Conservation (phyloP, 2,113 vertebrate species). For the Oreochromis spilurus region DNA sequence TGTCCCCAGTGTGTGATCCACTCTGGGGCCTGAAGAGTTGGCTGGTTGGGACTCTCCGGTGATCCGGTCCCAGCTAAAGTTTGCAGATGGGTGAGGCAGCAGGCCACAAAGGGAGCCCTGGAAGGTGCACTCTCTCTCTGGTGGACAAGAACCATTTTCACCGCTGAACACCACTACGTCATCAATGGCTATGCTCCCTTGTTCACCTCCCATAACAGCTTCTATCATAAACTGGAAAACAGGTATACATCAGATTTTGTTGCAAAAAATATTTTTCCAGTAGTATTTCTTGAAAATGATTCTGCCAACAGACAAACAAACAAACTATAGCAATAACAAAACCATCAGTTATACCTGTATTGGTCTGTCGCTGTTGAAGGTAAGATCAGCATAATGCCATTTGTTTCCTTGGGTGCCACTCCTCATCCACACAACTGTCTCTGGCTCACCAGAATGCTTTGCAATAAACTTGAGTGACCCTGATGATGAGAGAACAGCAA, state of each 20-base stretch:
- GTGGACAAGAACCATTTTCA: constrained; percentile 54
- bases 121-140: constrained; percentile 76
- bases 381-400: constrained; percentile 73
- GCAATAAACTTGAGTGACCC: constrained; percentile 69
- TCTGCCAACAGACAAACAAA: background rate
- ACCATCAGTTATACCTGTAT: constrained; percentile 51
- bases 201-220: constrained; percentile 49
- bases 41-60: constrained; percentile 38
- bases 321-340: background rate
- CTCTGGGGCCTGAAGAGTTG: constrained; percentile 55
- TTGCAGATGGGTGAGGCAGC: constrained; percentile 10
- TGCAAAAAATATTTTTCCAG: background rate
- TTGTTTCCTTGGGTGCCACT: constrained; percentile 74
- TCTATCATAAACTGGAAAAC: constrained; percentile 71
- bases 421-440: constrained; percentile 67
- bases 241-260: background rate
- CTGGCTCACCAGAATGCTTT: constrained; percentile 48
- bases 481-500: background rate
- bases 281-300: background rate
- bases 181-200: constrained; percentile 69
- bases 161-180: constrained; percentile 52
- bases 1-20: constrained; percentile 74
- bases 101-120: constrained; percentile 74
- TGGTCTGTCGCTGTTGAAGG: constrained; percentile 57
- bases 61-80: constrained; percentile 61